Percentiles rank a stretch among this genome's conserved stretches.
Evolutionary conservation across 2,888 invertebrate species (phyloP).

Genomic region (Drosophila koepferae): DNA sequence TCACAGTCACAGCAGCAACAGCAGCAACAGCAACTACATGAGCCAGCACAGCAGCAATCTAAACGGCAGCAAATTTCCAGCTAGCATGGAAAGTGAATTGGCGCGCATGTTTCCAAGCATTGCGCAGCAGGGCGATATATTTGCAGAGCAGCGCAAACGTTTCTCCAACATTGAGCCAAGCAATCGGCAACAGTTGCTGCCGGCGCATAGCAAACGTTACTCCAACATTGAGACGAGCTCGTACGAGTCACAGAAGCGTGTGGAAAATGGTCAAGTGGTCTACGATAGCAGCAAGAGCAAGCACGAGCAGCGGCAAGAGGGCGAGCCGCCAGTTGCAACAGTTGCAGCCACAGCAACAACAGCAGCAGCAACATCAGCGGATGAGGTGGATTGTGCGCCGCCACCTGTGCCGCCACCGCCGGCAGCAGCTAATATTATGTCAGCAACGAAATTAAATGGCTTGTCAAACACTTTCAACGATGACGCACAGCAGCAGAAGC

Average conservation of each 20-base stretch:
- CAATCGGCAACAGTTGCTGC: constrained; percentile 46
- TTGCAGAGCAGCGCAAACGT: constrained; percentile 79
- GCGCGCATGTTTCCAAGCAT: constrained; percentile 80
- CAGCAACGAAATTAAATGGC: constrained; percentile 84
- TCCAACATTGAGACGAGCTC: constrained; percentile 84
- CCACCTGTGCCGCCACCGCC: constrained; percentile 71
- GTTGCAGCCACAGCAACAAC: not conserved
- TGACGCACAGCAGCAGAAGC: constrained; percentile 44
- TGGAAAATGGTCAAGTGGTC: constrained; percentile 84
- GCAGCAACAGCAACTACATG: constrained; percentile 18
- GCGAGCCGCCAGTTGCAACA: constrained; percentile 39
- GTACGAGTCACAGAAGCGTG: constrained; percentile 81
- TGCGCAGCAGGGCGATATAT: constrained; percentile 74
- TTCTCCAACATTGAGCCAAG: constrained; percentile 83
- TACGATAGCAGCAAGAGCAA: constrained; percentile 80
- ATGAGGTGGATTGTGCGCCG: constrained; percentile 48
- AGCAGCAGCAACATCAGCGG: constrained; percentile 13
- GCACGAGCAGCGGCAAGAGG: constrained; percentile 69
- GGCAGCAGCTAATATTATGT: constrained; percentile 76
- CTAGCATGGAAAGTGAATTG: constrained; percentile 73
- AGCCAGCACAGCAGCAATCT: constrained; percentile 2
- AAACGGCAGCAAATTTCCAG: constrained; percentile 54
- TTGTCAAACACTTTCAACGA: constrained; percentile 60
- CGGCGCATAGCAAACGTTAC: constrained; percentile 80
- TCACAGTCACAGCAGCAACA: constrained; percentile 19